Evolutionary conservation across 2,888 invertebrate genomes (phyloP), one percentile per base, ranked within the genome.

Genomic region (Pimpla rufipes): DNA sequence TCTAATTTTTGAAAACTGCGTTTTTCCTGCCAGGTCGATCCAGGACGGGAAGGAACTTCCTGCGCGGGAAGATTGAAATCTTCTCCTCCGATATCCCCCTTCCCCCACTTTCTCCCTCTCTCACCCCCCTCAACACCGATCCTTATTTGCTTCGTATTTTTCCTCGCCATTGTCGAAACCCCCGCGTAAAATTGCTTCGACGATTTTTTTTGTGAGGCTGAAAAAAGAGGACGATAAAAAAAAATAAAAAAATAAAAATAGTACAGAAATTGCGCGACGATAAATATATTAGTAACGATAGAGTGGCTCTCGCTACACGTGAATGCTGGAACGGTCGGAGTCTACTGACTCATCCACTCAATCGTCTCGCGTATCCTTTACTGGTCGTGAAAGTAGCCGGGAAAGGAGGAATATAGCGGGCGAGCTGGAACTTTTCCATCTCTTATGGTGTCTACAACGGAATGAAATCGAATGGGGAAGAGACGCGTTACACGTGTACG

Each of bases 281-380:
- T 76, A 76, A 66, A 76, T 66, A 76, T 23, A 55, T 77, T 40
- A 59, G 23, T 67, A 67, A 73, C 71, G 59, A 57, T 59, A 57
- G 59, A 59, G 16, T 18, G 55, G 57, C n/a, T 35, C n/a, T n/a
- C n/a, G n/a, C 11, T 13, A 37, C 16, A 62, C 37, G 45, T 42
- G 55, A 57, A 71, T 57, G 45, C 18, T 11, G 13, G 29, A 29
- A 29, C 50, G n/a, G 47, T 29, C 21, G 3, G 52, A 70, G 74
- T 71, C 75, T 40, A 40, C 73, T 83, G 83, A 83, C 67, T 83
- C 83, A 83, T 73, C 67, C 71, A 59, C 71, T 76, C 57, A 59
- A 80, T 83, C 79, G 76, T 76, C 76, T 68, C 29, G 57, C 40
- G n/a, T 13, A 42, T 52, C n/a, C 52, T 55, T 40, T 35, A 8